Conservation (phyloP, 2,797 vertebrate genomes). For the Paratrypauchen microcephalus region DNA sequence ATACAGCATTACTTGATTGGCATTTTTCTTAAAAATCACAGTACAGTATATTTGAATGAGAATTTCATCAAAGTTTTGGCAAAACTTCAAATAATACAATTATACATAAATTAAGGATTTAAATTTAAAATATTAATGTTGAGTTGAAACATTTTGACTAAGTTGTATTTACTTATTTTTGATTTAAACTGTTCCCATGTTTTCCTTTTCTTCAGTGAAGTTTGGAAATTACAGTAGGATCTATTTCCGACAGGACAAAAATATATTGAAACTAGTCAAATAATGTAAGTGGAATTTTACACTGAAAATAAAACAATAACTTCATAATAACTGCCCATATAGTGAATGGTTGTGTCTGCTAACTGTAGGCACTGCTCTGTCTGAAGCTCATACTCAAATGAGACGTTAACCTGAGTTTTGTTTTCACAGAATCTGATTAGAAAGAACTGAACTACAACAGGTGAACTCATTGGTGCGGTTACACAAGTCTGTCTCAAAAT, state of each 20-base stretch:
- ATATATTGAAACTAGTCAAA: too few relatives aligned
- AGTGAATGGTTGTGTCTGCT: not conserved
- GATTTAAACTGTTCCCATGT: not conserved
- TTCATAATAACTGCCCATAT: not conserved
- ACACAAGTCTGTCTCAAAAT: too few relatives aligned
- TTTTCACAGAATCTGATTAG: too few relatives aligned
- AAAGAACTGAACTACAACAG: too few relatives aligned
- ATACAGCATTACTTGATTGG: not conserved
- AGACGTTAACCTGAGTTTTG: too few relatives aligned
- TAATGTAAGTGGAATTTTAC: too few relatives aligned
- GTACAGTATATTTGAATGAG: not conserved
- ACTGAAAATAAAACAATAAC: not conserved
- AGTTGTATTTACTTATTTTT: too few relatives aligned
- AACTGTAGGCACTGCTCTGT: too few relatives aligned
- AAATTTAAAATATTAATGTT: not conserved
- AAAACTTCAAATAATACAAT: too few relatives aligned
- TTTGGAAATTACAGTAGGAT: not conserved
- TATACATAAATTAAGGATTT: not conserved
- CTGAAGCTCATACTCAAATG: too few relatives aligned
- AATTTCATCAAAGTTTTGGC: not conserved
- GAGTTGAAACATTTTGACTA: not conserved
- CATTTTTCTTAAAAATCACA: not conserved
- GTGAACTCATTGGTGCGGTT: too few relatives aligned
- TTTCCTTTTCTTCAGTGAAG: not conserved
- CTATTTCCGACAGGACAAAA: too few relatives aligned